Evolutionary conservation across 2,888 invertebrate genomes (phyloP).

Genomic region (Pimpla rufipes): DNA sequence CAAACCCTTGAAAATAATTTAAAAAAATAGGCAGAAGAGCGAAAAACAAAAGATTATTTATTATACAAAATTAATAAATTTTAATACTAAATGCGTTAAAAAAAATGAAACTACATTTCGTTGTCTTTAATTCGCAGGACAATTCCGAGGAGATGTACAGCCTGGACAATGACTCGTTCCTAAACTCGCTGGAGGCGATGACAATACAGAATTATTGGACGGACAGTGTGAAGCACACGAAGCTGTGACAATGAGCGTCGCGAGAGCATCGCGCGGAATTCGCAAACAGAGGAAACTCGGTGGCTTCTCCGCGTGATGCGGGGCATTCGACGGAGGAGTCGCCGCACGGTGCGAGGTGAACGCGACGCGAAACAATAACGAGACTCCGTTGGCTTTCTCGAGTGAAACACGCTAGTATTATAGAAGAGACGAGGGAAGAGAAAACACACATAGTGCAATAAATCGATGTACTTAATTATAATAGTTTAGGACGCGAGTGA

Average conservation of each 20-base stretch:
- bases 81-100: too few species aligned
- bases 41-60: too few species aligned
- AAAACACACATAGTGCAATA: conserved; percentile 78
- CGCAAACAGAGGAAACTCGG: conserved; percentile 32
- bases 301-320: conserved; percentile 56
- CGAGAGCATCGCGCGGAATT: conserved; percentile 57
- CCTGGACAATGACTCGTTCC: conserved; percentile 96
- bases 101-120: too few species aligned
- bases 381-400: conserved; percentile 64
- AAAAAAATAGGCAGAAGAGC: too few species aligned
- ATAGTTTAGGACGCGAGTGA: conserved; percentile 45
- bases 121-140: conserved; percentile 88
- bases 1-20: too few species aligned
- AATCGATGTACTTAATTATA: conserved; percentile 78
- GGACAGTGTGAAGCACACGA: conserved; percentile 95
- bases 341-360: conserved; percentile 23
- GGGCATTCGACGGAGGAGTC: conserved; percentile 40
- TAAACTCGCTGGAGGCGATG: conserved; percentile 97
- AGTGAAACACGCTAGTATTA: conserved; percentile 71
- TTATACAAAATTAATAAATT: too few species aligned
- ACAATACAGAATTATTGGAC: conserved; percentile 98
- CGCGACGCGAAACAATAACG: conserved; percentile 56
- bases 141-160: conserved; percentile 98
- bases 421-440: conserved; percentile 31
- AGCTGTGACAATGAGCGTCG: conserved; percentile 88